Percentiles rank a stretch among this genome's conserved stretches.
Evolutionary conservation across 2,888 invertebrate species (phyloP).

Genomic region (Gari tellinella): DNA sequence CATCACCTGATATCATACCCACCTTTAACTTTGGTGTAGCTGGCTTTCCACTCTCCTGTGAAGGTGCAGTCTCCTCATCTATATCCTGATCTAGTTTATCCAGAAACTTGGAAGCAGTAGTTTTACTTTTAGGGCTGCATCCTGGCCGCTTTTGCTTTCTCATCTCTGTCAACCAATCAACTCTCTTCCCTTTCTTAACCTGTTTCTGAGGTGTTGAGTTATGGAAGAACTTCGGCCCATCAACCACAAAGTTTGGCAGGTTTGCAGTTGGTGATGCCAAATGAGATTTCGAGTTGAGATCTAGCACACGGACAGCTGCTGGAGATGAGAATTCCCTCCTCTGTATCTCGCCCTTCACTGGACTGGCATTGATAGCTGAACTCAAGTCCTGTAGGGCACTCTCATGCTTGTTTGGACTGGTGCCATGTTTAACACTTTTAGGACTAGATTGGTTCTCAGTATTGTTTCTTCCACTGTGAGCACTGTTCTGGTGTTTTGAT

Average conservation of each 20-base stretch:
- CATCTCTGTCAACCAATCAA: constrained; percentile 72
- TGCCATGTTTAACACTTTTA: neutral
- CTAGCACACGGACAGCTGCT: constrained; percentile 12
- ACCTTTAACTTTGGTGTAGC: neutral
- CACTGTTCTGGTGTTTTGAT: no score
- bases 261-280: constrained; percentile 67
- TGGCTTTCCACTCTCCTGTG: neutral
- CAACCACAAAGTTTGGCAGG: constrained; percentile 68
- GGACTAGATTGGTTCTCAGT: neutral
- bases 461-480: no score
- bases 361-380: constrained; percentile 47
- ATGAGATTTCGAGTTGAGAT: constrained; percentile 1
- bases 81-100: constrained; percentile 26
- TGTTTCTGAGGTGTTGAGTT: constrained; percentile 23
- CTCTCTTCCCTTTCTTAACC: constrained; percentile 40
- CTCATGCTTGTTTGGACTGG: constrained; percentile 23
- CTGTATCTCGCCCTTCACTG: constrained; percentile 19
- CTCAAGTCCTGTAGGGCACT: constrained; percentile 33
- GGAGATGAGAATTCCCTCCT: constrained; percentile 33
- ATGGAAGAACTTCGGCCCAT: constrained; percentile 51
- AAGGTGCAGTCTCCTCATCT: constrained; percentile 6
- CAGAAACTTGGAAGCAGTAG: constrained; percentile 26
- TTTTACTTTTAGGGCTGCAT: constrained; percentile 11
- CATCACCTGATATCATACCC: neutral
- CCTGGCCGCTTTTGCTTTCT: constrained; percentile 48